These are phyloP conservation scores for Porites australiensis DNA, from an alignment of 64 coral and sea anemone genomes.

Conservation along the genomic window DNA sequence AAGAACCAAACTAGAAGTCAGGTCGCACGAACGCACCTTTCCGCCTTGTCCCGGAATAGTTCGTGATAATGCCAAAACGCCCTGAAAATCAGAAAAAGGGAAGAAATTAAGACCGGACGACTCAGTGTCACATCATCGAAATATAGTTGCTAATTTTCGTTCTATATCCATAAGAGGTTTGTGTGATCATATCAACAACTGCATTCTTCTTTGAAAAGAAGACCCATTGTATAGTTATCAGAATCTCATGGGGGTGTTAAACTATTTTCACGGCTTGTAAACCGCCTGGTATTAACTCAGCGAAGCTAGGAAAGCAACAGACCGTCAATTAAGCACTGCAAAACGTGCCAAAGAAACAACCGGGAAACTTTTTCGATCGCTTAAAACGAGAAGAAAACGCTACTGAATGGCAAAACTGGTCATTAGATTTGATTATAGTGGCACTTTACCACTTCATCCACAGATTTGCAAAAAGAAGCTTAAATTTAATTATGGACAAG, in stretches of 20 bases:
- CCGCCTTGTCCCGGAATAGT: constrained; percentile 93
- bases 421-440: too few relatives aligned
- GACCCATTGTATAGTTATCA: background rate
- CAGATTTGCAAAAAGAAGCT: too few relatives aligned
- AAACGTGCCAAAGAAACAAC: too few relatives aligned
- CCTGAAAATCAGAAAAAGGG: constrained; percentile 42
- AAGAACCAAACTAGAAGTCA: constrained; percentile 17
- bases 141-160: constrained; percentile 13
- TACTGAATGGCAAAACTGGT: too few relatives aligned
- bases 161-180: background rate
- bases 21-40: constrained; percentile 63
- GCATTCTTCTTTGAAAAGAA: constrained; percentile 34
- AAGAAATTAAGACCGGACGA: background rate
- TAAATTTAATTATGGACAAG: too few relatives aligned
- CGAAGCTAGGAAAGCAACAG: background rate
- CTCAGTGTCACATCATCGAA: background rate
- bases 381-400: too few relatives aligned
- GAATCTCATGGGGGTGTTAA: constrained; percentile 12
- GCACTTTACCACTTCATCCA: too few relatives aligned
- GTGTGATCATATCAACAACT: background rate
- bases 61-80: constrained; percentile 91
- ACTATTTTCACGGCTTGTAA: background rate
- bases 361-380: background rate
- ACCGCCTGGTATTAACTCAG: background rate
- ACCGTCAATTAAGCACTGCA: background rate